Evolutionary conservation across 2,113 vertebrate genomes (phyloP).

Genomic region (Tragulus kanchil): DNA sequence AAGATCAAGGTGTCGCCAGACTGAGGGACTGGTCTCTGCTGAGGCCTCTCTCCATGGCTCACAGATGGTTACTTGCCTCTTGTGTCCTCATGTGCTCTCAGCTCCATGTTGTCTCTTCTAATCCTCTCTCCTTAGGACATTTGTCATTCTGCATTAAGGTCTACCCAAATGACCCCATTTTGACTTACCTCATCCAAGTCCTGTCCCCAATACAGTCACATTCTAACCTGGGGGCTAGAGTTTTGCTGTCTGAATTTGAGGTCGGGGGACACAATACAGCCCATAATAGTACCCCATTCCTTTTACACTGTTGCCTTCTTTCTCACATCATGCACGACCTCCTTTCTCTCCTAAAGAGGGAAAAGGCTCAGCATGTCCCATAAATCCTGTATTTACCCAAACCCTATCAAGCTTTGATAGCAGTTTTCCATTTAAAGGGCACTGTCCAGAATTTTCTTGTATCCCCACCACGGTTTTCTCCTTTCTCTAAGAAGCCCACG

Average conservation of each 20-base stretch:
- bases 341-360: not conserved
- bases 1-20: not conserved
- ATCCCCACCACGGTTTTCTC: not conserved
- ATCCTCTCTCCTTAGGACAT: not conserved
- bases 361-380: not conserved
- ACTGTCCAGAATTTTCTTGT: not conserved
- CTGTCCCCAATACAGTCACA: not conserved
- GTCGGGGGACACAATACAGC: not conserved
- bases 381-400: not conserved
- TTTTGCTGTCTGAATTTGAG: not conserved
- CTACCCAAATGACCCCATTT: not conserved
- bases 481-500: not conserved
- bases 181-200: not conserved
- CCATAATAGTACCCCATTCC: too few relatives aligned
- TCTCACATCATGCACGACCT: not conserved
- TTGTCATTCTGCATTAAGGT: not conserved
- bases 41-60: not conserved
- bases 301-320: not conserved
- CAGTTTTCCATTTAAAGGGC: not conserved
- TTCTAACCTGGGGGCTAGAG: not conserved
- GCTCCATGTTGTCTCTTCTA: not conserved
- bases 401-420: not conserved
- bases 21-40: not conserved
- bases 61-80: not conserved
- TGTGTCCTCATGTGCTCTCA: rapidly evolving